Base-by-base conservation (phyloP, 2,113 vertebrate genomes). In the Callipepla squamata region DNA sequence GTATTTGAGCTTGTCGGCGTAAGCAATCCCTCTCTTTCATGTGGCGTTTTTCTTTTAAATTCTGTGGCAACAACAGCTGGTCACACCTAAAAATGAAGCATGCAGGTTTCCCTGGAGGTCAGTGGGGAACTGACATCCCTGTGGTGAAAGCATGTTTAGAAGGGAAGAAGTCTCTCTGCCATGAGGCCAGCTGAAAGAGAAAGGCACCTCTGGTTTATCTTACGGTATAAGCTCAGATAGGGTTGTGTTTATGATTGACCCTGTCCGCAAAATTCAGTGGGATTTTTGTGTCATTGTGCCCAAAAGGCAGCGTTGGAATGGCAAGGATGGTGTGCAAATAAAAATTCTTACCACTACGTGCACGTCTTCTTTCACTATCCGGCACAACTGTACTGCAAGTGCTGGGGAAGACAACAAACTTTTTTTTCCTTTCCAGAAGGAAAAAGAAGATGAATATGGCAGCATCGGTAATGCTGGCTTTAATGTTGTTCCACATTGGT, bases 291-390 rank as follows among this genome's bases (percentile, higher is more conserved):
- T 73, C 50, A 23, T 79, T 74, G 50, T 80, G 89, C 59, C 75
- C 78, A 36, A 76, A 82, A 85, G 67, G 38, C 42, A 51, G 58
- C 20, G 50, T 40, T 92, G 75, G 93, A 84, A 78, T 80, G 34
- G 55, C 68, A 92, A 70, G 28, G 84, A 51, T 20, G 32, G 62
- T 77, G 89, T 59, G 42, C 63, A 92, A 96, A 96, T 94, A 96
- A 96, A 92, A 93, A 40, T 25, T 44, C 50, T 50, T 63, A 63
- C 40, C 92, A 6, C 75, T 95, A 75, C 82, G 48, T 91, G 75
- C 85, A 80, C 44, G 61, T 85, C 87, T 69, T 90, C 70, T 89
- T 69, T 85, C 65, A 45, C 57, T 91, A 1, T 87, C 73, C 91
- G 23, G 28, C 3, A 0, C 77, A 63, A 73, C 23, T 3, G 3